Evolutionary conservation across 2,797 vertebrate species (phyloP), one percentile per base, ranked within the genome.

Genomic region (Coregonus suidteri): DNA sequence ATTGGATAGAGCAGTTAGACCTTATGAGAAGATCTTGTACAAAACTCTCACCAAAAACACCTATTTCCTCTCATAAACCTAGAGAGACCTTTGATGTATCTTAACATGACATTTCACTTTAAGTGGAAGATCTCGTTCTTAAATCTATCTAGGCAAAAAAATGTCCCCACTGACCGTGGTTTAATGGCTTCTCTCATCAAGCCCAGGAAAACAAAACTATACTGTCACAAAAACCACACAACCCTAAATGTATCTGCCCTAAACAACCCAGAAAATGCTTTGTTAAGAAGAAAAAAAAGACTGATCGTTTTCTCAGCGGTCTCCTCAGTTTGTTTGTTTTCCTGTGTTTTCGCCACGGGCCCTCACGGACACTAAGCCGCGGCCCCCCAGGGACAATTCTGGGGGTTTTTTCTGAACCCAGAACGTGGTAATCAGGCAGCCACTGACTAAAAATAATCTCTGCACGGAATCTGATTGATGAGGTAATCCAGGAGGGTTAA

Each of bases 401-500:
- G 70, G 56, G 78, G 80, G n/a, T n/a, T n/a, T n/a, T 82, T 84
- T 85, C 69, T 79, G 79, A 86, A 85, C 74, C 69, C 77, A 69
- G 80, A 85, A 76, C 73, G 82, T 78, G 87, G 87, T 90, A 88
- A 91, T 85, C 73, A 85, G 79, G 80, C 89, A 86, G 79, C 82
- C 74, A 76, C 79, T 86, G 83, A 90, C 77, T 88, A 20, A 81
- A 81, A 41, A 84, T 64, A 65, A 64, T 81, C 25, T 53, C 20
- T 76, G 67, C 37, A 6, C 65, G 74, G 82, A 83, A 85, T 86
- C 83, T 88, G 85, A 82, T 84, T 89, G 82, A 82, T 89, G 84
- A 91, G 84, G 81, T 91, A 85, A 92, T 90, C 88, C 81, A 77
- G 56, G 73, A 82, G 83, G n/a, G n/a, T n/a, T n/a, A n/a, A n/a